Conservation (phyloP, 2,797 vertebrate genomes). For the Tapera naevia region DNA sequence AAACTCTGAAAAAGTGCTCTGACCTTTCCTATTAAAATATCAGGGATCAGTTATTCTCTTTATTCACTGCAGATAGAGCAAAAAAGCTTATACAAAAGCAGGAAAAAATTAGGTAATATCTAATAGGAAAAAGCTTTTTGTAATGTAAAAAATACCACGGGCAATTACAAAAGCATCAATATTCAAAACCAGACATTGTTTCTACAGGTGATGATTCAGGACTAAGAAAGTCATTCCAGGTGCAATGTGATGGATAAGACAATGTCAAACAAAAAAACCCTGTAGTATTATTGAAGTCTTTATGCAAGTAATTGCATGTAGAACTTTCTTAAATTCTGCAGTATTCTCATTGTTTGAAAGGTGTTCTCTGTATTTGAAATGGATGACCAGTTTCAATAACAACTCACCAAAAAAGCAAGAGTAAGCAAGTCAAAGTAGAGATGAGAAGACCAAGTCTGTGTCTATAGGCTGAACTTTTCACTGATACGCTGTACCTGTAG, state of each 20-base stretch:
- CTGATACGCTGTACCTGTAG: background rate
- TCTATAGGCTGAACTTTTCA: background rate
- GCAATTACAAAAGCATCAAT: background rate
- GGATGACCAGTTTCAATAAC: background rate
- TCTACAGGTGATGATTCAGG: background rate
- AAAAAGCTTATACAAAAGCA: background rate
- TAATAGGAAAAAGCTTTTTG: background rate
- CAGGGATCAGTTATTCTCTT: slow-evolving; percentile 51
- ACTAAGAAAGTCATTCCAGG: background rate
- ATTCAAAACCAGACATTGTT: background rate
- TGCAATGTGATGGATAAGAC: background rate
- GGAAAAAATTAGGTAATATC: background rate
- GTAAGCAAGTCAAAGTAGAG: background rate
- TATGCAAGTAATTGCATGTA: background rate
- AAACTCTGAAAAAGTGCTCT: slow-evolving; percentile 9
- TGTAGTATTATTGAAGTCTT: background rate
- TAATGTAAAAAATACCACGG: background rate
- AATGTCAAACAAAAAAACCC: background rate
- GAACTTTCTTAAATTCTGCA: background rate
- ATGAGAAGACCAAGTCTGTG: background rate
- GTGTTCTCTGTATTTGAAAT: background rate
- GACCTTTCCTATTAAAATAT: slow-evolving; percentile 51
- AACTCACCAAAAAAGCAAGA: background rate
- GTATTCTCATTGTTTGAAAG: background rate
- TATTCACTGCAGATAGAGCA: background rate